A percentile compares a stretch with the other conserved stretches of the same genome.
These are phyloP conservation scores for Caenorhabditis uteleia DNA, from an alignment of 2,888 invertebrate species.

Conservation along the genomic window DNA sequence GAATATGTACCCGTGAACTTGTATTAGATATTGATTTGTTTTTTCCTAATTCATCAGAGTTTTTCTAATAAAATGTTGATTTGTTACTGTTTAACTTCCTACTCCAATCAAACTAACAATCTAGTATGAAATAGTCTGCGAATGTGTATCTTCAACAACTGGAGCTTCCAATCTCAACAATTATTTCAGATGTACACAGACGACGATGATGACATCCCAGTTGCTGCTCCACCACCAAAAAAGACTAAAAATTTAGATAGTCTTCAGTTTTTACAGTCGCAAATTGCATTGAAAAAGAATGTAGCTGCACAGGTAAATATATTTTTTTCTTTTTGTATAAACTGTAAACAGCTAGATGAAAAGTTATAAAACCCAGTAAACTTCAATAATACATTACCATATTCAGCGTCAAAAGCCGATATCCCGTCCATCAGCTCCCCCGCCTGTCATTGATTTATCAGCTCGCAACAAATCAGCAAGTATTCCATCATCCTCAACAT, in stretches of 20 bases:
- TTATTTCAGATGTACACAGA: constrained; percentile 21
- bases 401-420: constrained; percentile 26
- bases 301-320: constrained; percentile 23
- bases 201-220: constrained; percentile 40
- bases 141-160: no score
- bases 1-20: no score
- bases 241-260: constrained; percentile 23
- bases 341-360: no score
- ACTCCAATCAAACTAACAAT: no score
- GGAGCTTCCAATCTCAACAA: no score
- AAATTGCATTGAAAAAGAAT: constrained; percentile 59
- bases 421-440: constrained; percentile 23
- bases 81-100: no score
- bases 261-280: constrained; percentile 62
- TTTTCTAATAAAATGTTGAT: no score
- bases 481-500: not conserved
- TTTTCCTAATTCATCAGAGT: no score
- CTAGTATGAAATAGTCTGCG: no score
- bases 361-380: no score
- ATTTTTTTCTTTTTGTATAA: not conserved
- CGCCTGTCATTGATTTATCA: constrained; percentile 49
- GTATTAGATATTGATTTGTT: no score
- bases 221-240: constrained; percentile 18
- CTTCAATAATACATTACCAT: not conserved
- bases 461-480: constrained; percentile 13